A percentile compares a stretch with the other conserved stretches of the same genome.
Conservation (phyloP, 2,113 vertebrate species). For the Melanostigma gelatinosum region DNA sequence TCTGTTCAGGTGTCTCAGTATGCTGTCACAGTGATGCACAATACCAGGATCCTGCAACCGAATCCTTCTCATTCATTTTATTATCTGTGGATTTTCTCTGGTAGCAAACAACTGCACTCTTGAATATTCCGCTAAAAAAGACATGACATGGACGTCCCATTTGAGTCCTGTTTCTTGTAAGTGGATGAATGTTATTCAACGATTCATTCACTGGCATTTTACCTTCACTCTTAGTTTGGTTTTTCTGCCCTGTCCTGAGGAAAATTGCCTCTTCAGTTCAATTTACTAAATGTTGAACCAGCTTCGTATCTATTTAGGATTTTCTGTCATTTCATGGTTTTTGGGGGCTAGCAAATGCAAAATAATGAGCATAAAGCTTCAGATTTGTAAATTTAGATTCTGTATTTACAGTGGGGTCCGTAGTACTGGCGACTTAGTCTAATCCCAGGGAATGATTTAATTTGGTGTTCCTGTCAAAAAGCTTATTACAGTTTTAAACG, state of each 20-base stretch:
- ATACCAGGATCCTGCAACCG: no score
- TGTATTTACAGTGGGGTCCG: neutral
- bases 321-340: conserved; percentile 16
- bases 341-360: neutral
- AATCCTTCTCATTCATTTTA: no score
- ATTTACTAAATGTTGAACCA: neutral
- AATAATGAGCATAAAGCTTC: neutral
- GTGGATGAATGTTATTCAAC: neutral
- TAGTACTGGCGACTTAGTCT: neutral
- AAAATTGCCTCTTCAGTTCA: neutral
- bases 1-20: no score
- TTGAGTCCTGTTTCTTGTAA: neutral
- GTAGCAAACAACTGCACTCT: no score
- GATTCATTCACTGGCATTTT: conserved; percentile 3
- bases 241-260: neutral
- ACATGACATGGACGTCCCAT: neutral
- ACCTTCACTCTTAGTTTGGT: neutral
- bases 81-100: no score
- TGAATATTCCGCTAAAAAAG: neutral
- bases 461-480: neutral
- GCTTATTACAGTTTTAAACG: neutral
- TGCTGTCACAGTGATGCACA: no score
- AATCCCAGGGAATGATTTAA: neutral
- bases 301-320: neutral
- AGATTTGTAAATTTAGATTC: neutral